Conservation (phyloP, 2,888 invertebrate species). For the Philaethria dido region DNA sequence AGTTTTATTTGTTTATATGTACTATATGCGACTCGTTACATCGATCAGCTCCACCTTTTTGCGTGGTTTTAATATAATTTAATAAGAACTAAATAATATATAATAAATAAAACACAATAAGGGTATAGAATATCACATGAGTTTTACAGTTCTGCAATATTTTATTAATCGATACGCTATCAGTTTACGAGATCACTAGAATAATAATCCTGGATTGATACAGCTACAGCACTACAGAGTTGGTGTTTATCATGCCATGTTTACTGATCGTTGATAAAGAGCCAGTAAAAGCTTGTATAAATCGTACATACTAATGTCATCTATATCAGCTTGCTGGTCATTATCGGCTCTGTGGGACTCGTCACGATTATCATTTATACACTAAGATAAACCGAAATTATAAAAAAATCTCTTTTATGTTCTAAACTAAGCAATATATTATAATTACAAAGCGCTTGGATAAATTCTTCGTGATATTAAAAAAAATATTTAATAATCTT, state of each 20-base stretch:
- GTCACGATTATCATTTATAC: not conserved
- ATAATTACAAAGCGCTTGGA: no score
- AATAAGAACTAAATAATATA: not conserved
- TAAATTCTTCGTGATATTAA: no score
- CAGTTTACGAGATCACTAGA: slow-evolving; percentile 33
- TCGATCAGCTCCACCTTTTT: no score
- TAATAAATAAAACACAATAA: not conserved
- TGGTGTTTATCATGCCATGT: slow-evolving; percentile 65
- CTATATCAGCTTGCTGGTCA: slow-evolving; percentile 31
- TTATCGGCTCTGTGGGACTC: slow-evolving; percentile 32
- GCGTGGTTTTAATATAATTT: no score
- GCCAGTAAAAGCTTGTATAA: slow-evolving; percentile 64
- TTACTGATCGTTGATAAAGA: slow-evolving; percentile 72
- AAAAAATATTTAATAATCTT: no score
- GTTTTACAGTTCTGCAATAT: slow-evolving; percentile 22
- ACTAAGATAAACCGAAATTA: not conserved
- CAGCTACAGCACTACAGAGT: slow-evolving; percentile 44
- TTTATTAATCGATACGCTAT: slow-evolving; percentile 29
- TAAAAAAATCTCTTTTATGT: not conserved
- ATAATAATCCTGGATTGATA: slow-evolving; percentile 32
- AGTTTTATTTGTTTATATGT: no score
- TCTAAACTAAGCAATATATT: not conserved
- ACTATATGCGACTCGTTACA: no score
- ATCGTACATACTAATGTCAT: slow-evolving; percentile 46
- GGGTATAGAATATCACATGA: not conserved